A percentile compares a stretch with the other conserved stretches of the same genome.
Evolutionary conservation across 2,888 invertebrate genomes (phyloP).

Genomic region (Synanthedon formicaeformis): DNA sequence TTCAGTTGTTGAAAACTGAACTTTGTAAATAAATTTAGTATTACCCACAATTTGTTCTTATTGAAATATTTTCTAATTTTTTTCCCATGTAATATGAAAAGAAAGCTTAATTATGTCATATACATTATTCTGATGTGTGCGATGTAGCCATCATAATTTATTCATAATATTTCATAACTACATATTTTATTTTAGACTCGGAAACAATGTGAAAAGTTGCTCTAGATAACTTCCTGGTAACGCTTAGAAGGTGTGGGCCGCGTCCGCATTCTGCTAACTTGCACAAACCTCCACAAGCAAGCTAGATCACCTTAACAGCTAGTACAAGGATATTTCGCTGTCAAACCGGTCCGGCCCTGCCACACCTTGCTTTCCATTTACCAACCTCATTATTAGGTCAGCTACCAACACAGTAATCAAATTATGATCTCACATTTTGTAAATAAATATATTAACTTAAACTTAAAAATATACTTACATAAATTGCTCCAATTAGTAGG

Average conservation of each 20-base stretch:
- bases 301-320: constrained; percentile 58
- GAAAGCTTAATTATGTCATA: too few species aligned
- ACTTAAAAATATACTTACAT: too few species aligned
- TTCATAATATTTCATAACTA: too few species aligned
- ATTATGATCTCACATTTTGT: too few species aligned
- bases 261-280: constrained; percentile 61
- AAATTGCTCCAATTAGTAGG: too few species aligned
- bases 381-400: constrained; percentile 34
- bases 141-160: neutral
- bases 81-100: neutral
- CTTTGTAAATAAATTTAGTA: constrained; percentile 61
- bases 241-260: constrained; percentile 42
- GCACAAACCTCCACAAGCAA: constrained; percentile 24
- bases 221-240: constrained; percentile 36
- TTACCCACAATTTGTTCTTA: constrained; percentile 9
- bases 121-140: neutral
- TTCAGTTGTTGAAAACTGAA: constrained; percentile 37
- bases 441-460: too few species aligned
- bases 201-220: constrained; percentile 6
- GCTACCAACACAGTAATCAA: constrained; percentile 7
- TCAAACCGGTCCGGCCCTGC: constrained; percentile 41
- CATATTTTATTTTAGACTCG: neutral
- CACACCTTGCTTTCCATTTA: constrained; percentile 65
- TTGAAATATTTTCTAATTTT: neutral
- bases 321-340: constrained; percentile 54